Conservation (phyloP, 2,113 vertebrate species). For the Lynx canadensis region DNA sequence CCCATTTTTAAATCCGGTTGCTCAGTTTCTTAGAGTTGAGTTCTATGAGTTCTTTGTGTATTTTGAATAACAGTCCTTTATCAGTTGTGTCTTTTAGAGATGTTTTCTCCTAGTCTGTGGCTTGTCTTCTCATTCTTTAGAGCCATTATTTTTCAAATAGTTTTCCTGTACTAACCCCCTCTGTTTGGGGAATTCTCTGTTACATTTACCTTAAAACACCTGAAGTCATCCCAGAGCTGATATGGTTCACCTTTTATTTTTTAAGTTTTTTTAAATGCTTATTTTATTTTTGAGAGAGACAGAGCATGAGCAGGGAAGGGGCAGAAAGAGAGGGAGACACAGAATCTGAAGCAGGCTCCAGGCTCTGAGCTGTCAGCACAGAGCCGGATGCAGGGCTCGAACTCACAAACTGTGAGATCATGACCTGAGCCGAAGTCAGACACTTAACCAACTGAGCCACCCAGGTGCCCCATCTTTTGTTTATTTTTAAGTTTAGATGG, state of each 20-base stretch:
- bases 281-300: no score
- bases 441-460: no score
- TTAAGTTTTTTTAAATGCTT: no score
- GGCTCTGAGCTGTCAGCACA: no score
- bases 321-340: no score
- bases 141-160: background rate
- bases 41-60: background rate
- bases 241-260: background rate
- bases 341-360: no score
- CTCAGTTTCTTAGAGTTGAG: background rate
- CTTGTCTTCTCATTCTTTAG: background rate
- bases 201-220: background rate
- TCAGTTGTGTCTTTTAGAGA: background rate
- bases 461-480: background rate
- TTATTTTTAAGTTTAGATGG: background rate
- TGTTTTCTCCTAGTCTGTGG: background rate
- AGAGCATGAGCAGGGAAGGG: no score
- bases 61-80: background rate
- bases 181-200: background rate
- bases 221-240: background rate
- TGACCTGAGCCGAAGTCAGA: no score
- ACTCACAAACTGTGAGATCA: no score
- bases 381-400: no score
- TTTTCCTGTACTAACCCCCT: background rate
- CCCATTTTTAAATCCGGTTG: background rate